Percentiles rank a stretch among this genome's conserved stretches.
phyloP scores from a whole-genome alignment of 1,140 invertebrate genomes.

The Paracyclopina nana region DNA sequence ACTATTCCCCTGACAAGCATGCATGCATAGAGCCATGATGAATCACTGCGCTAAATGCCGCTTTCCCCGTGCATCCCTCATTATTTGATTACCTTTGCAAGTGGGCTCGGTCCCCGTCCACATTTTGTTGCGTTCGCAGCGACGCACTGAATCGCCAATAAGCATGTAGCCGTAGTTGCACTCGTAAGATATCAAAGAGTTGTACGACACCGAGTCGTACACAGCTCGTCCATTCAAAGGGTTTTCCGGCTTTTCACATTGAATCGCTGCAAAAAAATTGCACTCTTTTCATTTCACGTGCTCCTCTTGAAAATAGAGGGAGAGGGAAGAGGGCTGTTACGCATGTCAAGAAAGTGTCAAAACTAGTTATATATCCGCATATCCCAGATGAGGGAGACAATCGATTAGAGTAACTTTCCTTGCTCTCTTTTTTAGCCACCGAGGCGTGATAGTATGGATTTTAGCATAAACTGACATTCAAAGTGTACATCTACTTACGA shows the following conservation, averaged over 20 bases:
- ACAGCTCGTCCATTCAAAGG: conserved; percentile 74
- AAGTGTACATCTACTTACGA: conserved; percentile 32
- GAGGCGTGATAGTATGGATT: neutral
- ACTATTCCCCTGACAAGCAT: no score
- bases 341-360: no score
- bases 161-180: conserved; percentile 77
- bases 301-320: no score
- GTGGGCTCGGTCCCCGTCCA: conserved; percentile 44
- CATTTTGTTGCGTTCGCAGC: conserved; percentile 63
- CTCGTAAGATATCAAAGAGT: conserved; percentile 75
- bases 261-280: conserved; percentile 47
- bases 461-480: neutral
- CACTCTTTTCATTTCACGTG: no score
- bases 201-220: conserved; percentile 79
- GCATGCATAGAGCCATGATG: conserved; percentile 1
- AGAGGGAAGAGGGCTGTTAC: no score
- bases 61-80: neutral
- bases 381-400: no score
- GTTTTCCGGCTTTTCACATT: conserved; percentile 64
- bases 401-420: neutral
- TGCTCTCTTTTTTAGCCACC: neutral
- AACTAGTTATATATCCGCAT: no score
- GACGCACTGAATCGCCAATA: conserved; percentile 34
- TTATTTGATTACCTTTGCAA: conserved; percentile 19
- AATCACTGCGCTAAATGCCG: no score